Evolutionary conservation across 1,140 invertebrate species (phyloP).

Genomic region (Calosoma granatense): DNA sequence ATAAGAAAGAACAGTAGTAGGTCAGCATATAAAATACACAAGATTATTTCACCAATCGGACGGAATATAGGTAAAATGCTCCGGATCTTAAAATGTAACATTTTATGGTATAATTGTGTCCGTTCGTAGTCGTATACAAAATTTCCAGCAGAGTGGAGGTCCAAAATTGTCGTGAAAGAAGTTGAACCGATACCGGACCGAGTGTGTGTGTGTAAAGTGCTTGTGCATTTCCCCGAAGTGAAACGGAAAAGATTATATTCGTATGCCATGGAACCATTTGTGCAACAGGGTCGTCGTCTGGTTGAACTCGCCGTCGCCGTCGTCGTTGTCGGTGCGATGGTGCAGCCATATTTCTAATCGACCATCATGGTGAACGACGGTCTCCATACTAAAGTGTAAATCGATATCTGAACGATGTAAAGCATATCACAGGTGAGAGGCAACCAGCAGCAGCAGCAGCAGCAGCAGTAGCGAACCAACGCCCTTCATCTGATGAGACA

Average conservation of each 20-base stretch:
- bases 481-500: neutral
- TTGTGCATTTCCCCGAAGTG: neutral
- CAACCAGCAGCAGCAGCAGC: neutral
- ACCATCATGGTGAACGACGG: neutral
- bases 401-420: neutral
- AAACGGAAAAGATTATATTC: neutral
- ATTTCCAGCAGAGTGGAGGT: too few relatives aligned
- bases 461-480: neutral
- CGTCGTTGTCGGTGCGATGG: neutral
- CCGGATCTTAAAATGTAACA: too few relatives aligned
- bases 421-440: conserved; percentile 3
- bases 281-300: too few relatives aligned
- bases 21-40: too few relatives aligned
- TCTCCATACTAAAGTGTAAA: conserved; percentile 1
- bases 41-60: too few relatives aligned
- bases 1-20: too few relatives aligned
- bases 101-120: too few relatives aligned
- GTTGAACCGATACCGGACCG: neutral
- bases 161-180: too few relatives aligned
- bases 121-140: too few relatives aligned
- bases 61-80: too few relatives aligned
- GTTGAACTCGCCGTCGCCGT: too few relatives aligned
- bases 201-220: neutral
- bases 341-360: conserved; percentile 6
- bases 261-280: neutral